These are phyloP conservation scores for Plusia festucae DNA, from an alignment of 2,888 invertebrate species.

Conservation along the genomic window DNA sequence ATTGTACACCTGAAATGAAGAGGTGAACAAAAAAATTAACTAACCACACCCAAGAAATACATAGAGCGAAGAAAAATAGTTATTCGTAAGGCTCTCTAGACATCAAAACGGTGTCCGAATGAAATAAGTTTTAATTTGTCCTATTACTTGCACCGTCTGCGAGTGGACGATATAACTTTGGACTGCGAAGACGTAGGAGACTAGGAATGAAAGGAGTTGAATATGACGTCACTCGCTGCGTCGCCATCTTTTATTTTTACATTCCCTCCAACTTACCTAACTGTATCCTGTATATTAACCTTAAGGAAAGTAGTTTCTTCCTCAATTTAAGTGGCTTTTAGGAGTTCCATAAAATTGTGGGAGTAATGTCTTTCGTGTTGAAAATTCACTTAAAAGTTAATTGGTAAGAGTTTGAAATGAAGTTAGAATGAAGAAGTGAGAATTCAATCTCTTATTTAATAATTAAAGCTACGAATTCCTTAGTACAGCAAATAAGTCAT, in stretches of 20 bases:
- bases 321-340: neutral
- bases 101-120: neutral
- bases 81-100: too few species aligned
- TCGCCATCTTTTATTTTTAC: constrained; percentile 13
- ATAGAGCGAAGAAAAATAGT: too few species aligned
- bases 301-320: neutral
- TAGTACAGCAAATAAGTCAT: too few species aligned
- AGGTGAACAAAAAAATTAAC: too few species aligned
- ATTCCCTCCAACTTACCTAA: constrained; percentile 30
- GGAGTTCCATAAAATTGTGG: neutral
- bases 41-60: too few species aligned
- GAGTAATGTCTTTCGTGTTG: neutral
- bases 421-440: too few species aligned
- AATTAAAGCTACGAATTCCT: too few species aligned
- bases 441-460: too few species aligned
- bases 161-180: constrained; percentile 27
- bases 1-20: too few species aligned
- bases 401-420: too few species aligned
- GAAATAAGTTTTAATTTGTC: neutral
- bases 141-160: constrained; percentile 22
- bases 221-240: constrained; percentile 24
- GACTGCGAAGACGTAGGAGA: constrained; percentile 50
- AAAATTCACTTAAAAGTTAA: neutral
- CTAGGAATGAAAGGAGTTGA: constrained; percentile 42
- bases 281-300: constrained; percentile 25